Evolutionary conservation across 2,797 vertebrate genomes (phyloP), one percentile per base, ranked within the genome.

Genomic region (Carduelis carduelis): DNA sequence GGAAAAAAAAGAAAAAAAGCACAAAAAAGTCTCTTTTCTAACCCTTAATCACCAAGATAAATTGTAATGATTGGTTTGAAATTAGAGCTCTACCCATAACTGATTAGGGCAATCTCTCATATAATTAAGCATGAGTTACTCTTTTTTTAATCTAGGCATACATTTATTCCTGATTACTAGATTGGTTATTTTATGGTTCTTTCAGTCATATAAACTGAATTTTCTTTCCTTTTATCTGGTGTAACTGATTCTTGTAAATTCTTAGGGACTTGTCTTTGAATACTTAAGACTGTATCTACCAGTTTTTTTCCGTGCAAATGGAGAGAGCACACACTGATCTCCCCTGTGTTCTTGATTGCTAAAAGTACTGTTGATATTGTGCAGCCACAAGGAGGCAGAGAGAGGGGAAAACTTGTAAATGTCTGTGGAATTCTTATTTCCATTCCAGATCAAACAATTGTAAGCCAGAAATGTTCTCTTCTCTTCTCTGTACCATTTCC

Each of bases 361-460:
- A 7, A 28, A 70, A 60, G 8, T 63, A 18, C 16, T 70, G 2
- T 79, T 82, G 47, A 27, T 86, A 78, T 1, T 75, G 23, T 89
- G 57, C n/a, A 94, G 53, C 86, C 86, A 53, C 59, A 87, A 77
- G 81, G 64, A 93, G 43, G 63, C 81, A 93, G 61, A 65, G 76
- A 60, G 44, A 15, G 37, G 37, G 22, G 39, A 66, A 50, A 75
- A 60, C 9, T 11, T 83, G 11, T 61, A 75, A 75, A 69, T 34
- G 4, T 41, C 32, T 87, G 17, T 77, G 11, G 12, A 80, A 34
- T 63, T 83, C 22, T 64, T 70, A 72, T 68, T 93, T 94, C 59
- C 21, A 26, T 84, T 83, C 21, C 34, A 55, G 35, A 50, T 47
- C 43, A 74, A 89, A 66, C 50, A 87, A 5, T 6, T 20, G 39